Evolutionary conservation across 2,888 invertebrate genomes (phyloP).

Genomic region (Tetragonisca angustula): DNA sequence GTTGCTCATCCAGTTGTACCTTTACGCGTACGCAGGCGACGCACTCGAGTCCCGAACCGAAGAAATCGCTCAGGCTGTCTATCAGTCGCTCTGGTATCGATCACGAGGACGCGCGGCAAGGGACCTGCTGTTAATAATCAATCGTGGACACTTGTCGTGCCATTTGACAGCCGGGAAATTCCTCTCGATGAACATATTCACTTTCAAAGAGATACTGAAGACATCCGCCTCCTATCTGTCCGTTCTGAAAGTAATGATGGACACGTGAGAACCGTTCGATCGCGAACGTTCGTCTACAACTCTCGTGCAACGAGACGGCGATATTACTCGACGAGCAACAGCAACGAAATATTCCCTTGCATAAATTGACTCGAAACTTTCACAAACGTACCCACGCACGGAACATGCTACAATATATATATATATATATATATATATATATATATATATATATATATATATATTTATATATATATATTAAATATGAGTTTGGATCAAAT

Average conservation of each 20-base stretch:
- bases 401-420: not conserved
- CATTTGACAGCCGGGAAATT: conserved; percentile 76
- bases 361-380: not conserved
- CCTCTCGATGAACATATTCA: conserved; percentile 72
- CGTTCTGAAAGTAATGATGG: conserved; percentile 72
- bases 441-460: not conserved
- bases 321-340: not conserved
- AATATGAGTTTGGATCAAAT: not conserved
- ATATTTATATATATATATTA: not conserved
- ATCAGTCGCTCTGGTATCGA: conserved; percentile 71
- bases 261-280: conserved; percentile 47
- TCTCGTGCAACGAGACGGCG: conserved; percentile 6
- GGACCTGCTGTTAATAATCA: conserved; percentile 68
- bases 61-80: conserved; percentile 64
- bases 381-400: not conserved
- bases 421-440: not conserved
- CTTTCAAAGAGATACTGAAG: conserved; percentile 75
- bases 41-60: conserved; percentile 67
- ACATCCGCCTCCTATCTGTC: conserved; percentile 74
- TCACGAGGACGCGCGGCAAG: conserved; percentile 55
- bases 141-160: conserved; percentile 64
- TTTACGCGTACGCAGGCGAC: conserved; percentile 75
- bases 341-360: not conserved
- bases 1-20: conserved; percentile 71
- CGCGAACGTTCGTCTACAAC: not conserved